Base-by-base conservation (phyloP, 2,113 vertebrate species). In the Tyrannus savana region DNA sequence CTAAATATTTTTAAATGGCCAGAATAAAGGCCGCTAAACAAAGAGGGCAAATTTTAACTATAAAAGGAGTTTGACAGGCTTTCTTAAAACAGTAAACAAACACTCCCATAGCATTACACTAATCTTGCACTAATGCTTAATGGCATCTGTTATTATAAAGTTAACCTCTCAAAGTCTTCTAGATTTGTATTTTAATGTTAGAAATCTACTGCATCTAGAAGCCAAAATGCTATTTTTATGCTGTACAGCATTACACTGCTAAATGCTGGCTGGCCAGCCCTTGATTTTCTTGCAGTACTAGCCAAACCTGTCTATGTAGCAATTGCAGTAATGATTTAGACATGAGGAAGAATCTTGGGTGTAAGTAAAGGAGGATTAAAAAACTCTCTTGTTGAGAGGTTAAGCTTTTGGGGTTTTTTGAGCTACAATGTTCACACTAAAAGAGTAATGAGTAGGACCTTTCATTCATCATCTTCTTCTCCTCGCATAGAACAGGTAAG, bases 281-380 rank as follows among this genome's bases (percentile, higher is more conserved):
- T 93, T 71, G 33, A 80, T 84, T 93, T 95, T 90, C 91, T 86
- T 89, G 90, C 55, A 64, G 39, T 67, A 84, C 92, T 77, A 90
- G 94, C 50, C 83, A 90, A 92, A 95, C 93, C 64, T 92, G 73
- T 84, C 89, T 63, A 7, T 63, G 39, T 56, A 83, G 83, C 47
- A 94, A 71, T 7, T 76, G 55, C 53, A 92, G 41, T 22, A 69
- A 74, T 44, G 60, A 81, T 58, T 74, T 89, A 93, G 46, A 74
- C 53, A 82, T 8, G 5, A 89, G 66, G 35, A 96, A 73, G 53
- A 71, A 90, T 52, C 39, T 75, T 76, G n/a, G 7, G 19, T 37
- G 55, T 47, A 50, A 79, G 76, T 19, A 89, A 75, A 89, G 35
- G 6, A 94, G 44, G 37, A 87, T 89, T 89, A 79, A 62, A 93